Percentiles rank a stretch among this genome's conserved stretches.
phyloP scores from a whole-genome alignment of 2,113 vertebrate genomes.

The Anser cygnoides region DNA sequence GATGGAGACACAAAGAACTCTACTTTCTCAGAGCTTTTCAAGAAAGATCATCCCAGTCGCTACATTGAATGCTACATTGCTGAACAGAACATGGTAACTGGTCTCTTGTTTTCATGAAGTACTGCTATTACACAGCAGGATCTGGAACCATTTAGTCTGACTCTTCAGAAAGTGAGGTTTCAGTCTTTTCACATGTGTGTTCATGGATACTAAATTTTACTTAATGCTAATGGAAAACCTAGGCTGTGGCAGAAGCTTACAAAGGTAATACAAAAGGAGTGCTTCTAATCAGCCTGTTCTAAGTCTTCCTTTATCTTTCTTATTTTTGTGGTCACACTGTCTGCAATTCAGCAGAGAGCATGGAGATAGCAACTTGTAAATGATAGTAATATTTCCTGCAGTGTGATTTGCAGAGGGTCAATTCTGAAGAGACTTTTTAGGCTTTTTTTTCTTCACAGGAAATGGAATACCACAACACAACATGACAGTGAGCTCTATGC shows the following conservation, averaged over 20 bases:
- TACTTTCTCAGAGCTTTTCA: slow-evolving; percentile 93
- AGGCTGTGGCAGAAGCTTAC: background rate
- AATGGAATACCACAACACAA: background rate
- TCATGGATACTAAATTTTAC: background rate
- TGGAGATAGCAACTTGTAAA: background rate
- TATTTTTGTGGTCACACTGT: background rate
- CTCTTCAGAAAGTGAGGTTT: background rate
- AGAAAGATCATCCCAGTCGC: slow-evolving; percentile 91
- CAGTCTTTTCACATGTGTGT: background rate
- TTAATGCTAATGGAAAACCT: background rate
- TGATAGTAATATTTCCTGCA: background rate
- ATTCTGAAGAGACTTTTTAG: background rate
- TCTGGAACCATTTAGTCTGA: background rate
- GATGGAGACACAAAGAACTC: slow-evolving; percentile 96
- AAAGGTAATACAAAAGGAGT: background rate
- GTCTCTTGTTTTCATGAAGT: background rate
- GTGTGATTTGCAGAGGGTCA: background rate
- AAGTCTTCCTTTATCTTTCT: background rate
- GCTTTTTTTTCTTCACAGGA: background rate
- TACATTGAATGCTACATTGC: slow-evolving; percentile 95
- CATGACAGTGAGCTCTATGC: background rate
- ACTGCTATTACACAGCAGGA: background rate
- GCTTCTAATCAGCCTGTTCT: background rate
- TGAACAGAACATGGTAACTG: slow-evolving; percentile 94
- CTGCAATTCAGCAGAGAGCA: background rate